Conservation (phyloP, 1,140 invertebrate species). For the Papilio polytes region DNA sequence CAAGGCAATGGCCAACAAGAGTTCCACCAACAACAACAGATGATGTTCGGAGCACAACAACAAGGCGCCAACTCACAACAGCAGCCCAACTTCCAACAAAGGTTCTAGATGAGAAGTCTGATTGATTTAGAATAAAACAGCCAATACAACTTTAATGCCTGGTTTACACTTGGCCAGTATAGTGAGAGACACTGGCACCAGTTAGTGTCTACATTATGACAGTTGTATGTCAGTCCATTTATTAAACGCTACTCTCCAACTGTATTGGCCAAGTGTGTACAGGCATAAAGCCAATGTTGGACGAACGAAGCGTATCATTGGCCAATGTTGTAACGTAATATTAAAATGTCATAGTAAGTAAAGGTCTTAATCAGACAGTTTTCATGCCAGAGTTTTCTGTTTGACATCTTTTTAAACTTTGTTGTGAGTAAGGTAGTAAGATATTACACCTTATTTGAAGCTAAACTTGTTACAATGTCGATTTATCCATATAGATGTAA, state of each 20-base stretch:
- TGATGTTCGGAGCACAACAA: conserved; percentile 85
- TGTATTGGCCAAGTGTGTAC: too few relatives aligned
- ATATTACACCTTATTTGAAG: neutral
- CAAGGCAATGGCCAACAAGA: conserved; percentile 82
- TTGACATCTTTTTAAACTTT: conserved; percentile 11
- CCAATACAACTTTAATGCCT: neutral
- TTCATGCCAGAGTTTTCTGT: conserved; percentile 1
- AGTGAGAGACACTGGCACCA: too few relatives aligned
- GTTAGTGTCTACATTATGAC: too few relatives aligned
- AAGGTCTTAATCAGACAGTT: neutral
- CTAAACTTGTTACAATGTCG: neutral
- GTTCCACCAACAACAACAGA: conserved; percentile 85
- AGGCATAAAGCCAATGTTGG: neutral
- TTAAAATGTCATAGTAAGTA: neutral
- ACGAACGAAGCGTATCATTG: neutral
- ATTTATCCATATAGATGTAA: neutral
- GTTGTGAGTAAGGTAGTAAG: too few relatives aligned
- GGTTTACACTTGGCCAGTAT: too few relatives aligned
- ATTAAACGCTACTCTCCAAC: too few relatives aligned
- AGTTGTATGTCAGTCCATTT: too few relatives aligned
- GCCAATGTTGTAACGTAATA: neutral
- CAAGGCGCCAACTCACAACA: conserved; percentile 80
- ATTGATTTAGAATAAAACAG: conserved; percentile 32
- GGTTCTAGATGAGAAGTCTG: conserved; percentile 61
- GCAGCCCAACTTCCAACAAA: conserved; percentile 87